phyloP scores from a whole-genome alignment of 1,140 invertebrate species.

The Reticulitermes speratus region DNA sequence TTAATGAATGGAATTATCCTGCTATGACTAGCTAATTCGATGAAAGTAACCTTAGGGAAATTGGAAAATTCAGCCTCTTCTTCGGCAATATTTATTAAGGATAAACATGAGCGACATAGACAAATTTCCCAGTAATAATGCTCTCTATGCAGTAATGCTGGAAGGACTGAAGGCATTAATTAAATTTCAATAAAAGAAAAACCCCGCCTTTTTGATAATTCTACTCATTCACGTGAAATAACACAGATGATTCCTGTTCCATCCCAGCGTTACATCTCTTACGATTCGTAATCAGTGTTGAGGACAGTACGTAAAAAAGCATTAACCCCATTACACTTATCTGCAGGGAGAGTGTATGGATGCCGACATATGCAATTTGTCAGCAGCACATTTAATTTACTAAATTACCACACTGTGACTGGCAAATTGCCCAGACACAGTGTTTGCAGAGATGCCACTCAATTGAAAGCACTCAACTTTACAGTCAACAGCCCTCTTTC shows the following conservation, averaged over 20 bases:
- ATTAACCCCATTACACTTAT: neutral
- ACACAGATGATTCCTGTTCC: neutral
- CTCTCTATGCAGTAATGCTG: too few species aligned
- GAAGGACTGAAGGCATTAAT: neutral
- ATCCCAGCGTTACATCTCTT: neutral
- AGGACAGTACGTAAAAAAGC: neutral
- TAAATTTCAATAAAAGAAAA: neutral
- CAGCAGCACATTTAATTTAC: neutral
- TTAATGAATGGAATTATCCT: too few species aligned
- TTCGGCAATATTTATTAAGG: too few species aligned
- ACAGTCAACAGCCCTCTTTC: too few species aligned
- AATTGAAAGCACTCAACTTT: neutral
- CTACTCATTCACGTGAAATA: neutral
- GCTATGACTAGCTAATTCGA: too few species aligned
- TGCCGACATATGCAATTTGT: neutral
- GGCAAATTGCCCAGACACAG: neutral
- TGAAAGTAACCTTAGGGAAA: too few species aligned
- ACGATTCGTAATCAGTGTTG: neutral
- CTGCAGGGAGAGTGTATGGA: neutral
- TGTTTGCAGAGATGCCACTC: neutral
- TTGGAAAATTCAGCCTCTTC: too few species aligned
- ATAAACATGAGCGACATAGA: too few species aligned
- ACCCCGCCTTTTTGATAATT: neutral
- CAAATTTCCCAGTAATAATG: too few species aligned
- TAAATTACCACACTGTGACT: neutral